Conservation (phyloP, 2,888 invertebrate species). For the Marasmarcha lunaedactyla region DNA sequence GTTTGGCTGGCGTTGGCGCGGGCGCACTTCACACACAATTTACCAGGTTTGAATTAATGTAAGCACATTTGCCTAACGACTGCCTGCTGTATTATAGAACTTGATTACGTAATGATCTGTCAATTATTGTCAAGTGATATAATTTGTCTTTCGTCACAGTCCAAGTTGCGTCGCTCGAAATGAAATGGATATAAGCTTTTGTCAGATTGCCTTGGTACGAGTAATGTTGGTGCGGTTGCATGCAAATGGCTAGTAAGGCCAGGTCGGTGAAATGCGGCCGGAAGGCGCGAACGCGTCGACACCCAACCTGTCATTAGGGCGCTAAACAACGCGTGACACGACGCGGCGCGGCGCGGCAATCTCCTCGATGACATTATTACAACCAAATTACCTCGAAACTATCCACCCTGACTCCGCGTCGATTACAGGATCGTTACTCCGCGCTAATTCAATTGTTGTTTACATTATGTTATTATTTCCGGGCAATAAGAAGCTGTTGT, state of each 20-base stretch:
- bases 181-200: too few relatives aligned
- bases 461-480: slow-evolving; percentile 29
- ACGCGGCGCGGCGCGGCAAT: slow-evolving; percentile 37
- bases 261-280: slow-evolving; percentile 1
- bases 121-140: too few relatives aligned
- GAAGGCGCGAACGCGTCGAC: slow-evolving; percentile 2
- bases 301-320: slow-evolving; percentile 24
- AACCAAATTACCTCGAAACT: slow-evolving; percentile 30
- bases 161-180: too few relatives aligned
- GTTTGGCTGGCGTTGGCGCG: too few relatives aligned
- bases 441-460: slow-evolving; percentile 34
- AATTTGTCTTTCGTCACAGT: too few relatives aligned
- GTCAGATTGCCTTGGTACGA: too few relatives aligned
- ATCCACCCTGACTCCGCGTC: slow-evolving; percentile 17
- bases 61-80: too few relatives aligned
- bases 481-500: slow-evolving; percentile 12
- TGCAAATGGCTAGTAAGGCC: too few relatives aligned
- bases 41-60: slow-evolving; percentile 1
- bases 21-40: background rate
- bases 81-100: too few relatives aligned
- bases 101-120: too few relatives aligned
- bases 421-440: slow-evolving; percentile 29
- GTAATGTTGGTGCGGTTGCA: too few relatives aligned
- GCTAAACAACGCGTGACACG: slow-evolving; percentile 45
- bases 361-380: slow-evolving; percentile 42